Percentiles rank a stretch among this genome's conserved stretches.
phyloP scores from a whole-genome alignment of 2,888 invertebrate species.

The Chaitophorus viminalis region DNA sequence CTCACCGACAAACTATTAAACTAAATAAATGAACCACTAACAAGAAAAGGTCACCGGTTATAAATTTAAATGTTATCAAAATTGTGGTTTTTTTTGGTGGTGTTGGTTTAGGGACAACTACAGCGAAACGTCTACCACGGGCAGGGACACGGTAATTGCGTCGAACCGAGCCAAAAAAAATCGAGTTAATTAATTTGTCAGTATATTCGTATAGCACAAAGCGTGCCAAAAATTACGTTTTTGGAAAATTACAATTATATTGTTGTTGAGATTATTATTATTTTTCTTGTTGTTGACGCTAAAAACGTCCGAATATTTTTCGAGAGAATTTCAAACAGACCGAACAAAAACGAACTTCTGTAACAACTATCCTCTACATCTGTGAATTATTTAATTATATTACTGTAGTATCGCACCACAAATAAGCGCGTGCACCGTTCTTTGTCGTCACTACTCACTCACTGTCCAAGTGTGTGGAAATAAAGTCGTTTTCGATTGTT shows the following conservation, averaged over 20 bases:
- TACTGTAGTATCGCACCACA: too few relatives aligned
- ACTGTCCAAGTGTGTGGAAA: too few relatives aligned
- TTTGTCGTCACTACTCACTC: too few relatives aligned
- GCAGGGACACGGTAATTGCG: conserved; percentile 10
- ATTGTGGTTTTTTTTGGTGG: background rate
- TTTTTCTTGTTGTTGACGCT: background rate
- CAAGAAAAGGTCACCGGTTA: conserved; percentile 36
- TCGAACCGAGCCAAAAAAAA: conserved; percentile 44
- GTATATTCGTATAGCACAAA: background rate
- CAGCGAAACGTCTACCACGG: background rate
- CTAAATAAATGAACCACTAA: conserved; percentile 49
- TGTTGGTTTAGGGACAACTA: too few relatives aligned
- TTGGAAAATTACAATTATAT: background rate
- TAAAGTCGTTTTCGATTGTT: too few relatives aligned
- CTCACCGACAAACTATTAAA: conserved; percentile 48
- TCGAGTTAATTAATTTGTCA: conserved; percentile 50
- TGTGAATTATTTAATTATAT: too few relatives aligned
- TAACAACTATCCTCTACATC: background rate
- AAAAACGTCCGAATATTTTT: background rate
- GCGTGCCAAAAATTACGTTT: background rate
- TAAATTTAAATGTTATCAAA: conserved; percentile 51
- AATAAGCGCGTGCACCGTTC: too few relatives aligned
- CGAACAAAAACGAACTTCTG: background rate
- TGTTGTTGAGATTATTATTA: background rate
- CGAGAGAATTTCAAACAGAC: background rate